Conservation (phyloP, 1,140 invertebrate genomes). For the Habropoda laboriosa region DNA sequence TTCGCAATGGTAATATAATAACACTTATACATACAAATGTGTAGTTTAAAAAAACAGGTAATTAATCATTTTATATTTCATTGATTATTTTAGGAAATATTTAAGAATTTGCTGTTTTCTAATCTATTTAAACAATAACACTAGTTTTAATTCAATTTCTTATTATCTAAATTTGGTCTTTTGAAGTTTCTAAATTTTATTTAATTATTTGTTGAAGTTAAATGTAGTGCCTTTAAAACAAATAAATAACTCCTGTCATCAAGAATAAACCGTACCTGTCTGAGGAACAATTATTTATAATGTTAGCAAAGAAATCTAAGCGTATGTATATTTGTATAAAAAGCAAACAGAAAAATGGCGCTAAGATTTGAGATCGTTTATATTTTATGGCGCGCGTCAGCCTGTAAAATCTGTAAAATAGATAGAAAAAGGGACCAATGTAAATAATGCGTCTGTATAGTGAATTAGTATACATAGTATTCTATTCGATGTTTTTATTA, state of each 20-base stretch:
- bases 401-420: slow-evolving; percentile 79
- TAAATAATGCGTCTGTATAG: slow-evolving; percentile 80
- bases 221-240: neutral
- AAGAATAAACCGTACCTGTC: slow-evolving; percentile 77
- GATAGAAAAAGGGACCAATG: slow-evolving; percentile 75
- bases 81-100: neutral
- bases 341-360: neutral
- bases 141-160: neutral
- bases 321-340: slow-evolving; percentile 80
- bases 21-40: neutral
- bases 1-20: neutral
- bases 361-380: slow-evolving; percentile 64
- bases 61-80: neutral
- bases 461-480: slow-evolving; percentile 75
- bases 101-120: neutral
- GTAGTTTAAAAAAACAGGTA: too few species aligned
- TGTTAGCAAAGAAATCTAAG: slow-evolving; percentile 63
- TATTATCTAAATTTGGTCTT: slow-evolving; percentile 47
- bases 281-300: slow-evolving; percentile 80
- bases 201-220: slow-evolving; percentile 58
- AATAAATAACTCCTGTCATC: slow-evolving; percentile 43
- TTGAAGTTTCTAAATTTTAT: slow-evolving; percentile 41
- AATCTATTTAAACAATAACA: neutral
- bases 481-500: slow-evolving; percentile 63
- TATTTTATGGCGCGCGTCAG: slow-evolving; percentile 29